Evolutionary conservation across 2,888 invertebrate genomes (phyloP), one percentile per base, ranked within the genome.

Genomic region (Lysandra bellargus): DNA sequence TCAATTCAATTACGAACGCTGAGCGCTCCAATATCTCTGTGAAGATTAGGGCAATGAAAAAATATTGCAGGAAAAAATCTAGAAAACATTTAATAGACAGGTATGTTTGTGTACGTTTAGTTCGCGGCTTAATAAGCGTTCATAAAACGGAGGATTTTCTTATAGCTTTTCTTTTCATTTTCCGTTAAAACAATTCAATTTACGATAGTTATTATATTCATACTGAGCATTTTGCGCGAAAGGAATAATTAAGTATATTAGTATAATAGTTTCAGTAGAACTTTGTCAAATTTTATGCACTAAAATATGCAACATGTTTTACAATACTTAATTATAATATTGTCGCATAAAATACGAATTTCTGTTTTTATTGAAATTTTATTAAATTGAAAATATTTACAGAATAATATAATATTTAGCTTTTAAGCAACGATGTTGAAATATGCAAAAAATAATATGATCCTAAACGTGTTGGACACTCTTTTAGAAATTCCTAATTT

Each of bases 1-100:
- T 85, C 87, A 87, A 88, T 88, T 87, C 86, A 88, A 88, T 88
- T 87, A 88, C 86, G 82, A 84, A 84, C 85, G 83, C 83, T 83
- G 84, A 83, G 86, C 84, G 85, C 83, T 84, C 83, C 85, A 84
- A 86, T 87, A 86, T 84, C 86, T 85, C 85, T 84, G 83, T 85
- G 83, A 85, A 87, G 87, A 87, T 89, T 88, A 89, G 84, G 88
- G 90, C 88, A 86, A 92, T 92, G 91, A 90, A 87, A 91, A 91
- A 88, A 88, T 87, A 85, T 87, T 88, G 83, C 82, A 89, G 87
- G 84, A 89, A 88, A 86, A 91, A 88, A 86, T 81, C 85, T 82
- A 86, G 83, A 81, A 86, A 85, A 82, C 86, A 83, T 85, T 87
- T 87, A 81, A 89, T 88, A 87, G 84, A 88, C 85, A 91, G 90